Percentiles rank a stretch among this genome's conserved stretches.
Conservation (phyloP, 1,140 invertebrate genomes). For the Brachionus rotundiformis region DNA sequence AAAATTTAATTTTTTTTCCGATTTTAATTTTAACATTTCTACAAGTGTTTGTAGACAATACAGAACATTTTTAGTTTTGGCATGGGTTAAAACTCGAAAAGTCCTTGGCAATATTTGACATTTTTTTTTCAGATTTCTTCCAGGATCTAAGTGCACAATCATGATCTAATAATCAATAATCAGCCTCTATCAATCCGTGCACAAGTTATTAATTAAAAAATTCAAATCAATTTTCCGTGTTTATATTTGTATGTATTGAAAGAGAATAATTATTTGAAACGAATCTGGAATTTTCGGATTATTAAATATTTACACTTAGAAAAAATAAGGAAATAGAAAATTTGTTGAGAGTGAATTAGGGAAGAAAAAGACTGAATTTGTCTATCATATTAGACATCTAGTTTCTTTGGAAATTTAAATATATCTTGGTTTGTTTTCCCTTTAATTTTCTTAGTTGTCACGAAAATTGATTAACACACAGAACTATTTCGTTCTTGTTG, state of each 20-base stretch:
- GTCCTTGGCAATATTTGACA: background rate
- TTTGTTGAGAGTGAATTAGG: background rate
- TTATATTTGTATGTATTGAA: slow-evolving; percentile 30
- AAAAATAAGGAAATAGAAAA: slow-evolving; percentile 17
- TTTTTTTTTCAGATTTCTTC: background rate
- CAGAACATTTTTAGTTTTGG: too few relatives aligned
- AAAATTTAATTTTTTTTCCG: too few relatives aligned
- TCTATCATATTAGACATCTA: slow-evolving; percentile 13
- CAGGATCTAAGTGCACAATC: background rate
- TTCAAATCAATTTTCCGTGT: slow-evolving; percentile 45
- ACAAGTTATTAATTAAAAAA: slow-evolving; percentile 15
- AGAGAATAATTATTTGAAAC: slow-evolving; percentile 20
- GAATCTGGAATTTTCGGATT: slow-evolving; percentile 43
- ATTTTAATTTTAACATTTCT: too few relatives aligned
- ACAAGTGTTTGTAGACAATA: too few relatives aligned
- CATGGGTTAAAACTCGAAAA: too few relatives aligned
- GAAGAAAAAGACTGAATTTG: background rate
- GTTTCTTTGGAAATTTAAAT: background rate
- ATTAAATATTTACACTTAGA: slow-evolving; percentile 42
- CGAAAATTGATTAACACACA: slow-evolving; percentile 43
- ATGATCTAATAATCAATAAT: background rate
- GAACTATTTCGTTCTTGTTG: background rate
- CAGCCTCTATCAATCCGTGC: slow-evolving; percentile 6
- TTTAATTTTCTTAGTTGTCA: slow-evolving; percentile 33
- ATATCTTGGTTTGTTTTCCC: slow-evolving; percentile 6